Evolutionary conservation across 2,113 vertebrate genomes (phyloP).

Genomic region (Neotoma lepida): DNA sequence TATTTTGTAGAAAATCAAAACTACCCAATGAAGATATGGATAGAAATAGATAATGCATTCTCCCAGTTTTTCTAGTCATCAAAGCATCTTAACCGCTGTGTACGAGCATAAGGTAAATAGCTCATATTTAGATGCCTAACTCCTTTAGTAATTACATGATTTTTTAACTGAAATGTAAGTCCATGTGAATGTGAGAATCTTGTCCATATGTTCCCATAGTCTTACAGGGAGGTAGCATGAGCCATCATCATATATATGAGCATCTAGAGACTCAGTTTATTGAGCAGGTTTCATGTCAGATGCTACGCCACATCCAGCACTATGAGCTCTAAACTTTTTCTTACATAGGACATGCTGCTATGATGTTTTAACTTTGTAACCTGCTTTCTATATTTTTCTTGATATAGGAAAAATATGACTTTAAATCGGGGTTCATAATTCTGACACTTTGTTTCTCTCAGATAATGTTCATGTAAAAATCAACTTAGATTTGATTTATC

Average conservation of each 20-base stretch:
- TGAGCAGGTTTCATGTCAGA: background rate
- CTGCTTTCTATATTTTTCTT: background rate
- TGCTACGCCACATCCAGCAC: background rate
- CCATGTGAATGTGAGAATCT: background rate
- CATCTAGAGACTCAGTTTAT: background rate
- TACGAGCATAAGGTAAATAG: background rate
- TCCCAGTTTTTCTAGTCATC: background rate
- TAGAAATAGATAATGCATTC: background rate
- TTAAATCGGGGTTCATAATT: background rate
- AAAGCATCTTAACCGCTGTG: background rate
- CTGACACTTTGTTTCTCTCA: background rate
- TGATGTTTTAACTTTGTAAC: background rate
- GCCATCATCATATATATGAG: background rate
- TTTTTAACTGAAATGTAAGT: background rate
- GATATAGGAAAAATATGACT: background rate
- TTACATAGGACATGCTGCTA: background rate
- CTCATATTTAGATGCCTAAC: background rate
- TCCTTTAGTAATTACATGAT: background rate
- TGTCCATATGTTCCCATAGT: background rate
- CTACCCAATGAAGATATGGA: background rate
- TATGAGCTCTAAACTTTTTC: background rate
- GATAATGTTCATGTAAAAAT: background rate
- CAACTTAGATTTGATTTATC: background rate
- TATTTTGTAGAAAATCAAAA: background rate
- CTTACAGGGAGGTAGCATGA: background rate